Base-by-base conservation (phyloP, 2,113 vertebrate species). In the Mohoua ochrocephala region DNA sequence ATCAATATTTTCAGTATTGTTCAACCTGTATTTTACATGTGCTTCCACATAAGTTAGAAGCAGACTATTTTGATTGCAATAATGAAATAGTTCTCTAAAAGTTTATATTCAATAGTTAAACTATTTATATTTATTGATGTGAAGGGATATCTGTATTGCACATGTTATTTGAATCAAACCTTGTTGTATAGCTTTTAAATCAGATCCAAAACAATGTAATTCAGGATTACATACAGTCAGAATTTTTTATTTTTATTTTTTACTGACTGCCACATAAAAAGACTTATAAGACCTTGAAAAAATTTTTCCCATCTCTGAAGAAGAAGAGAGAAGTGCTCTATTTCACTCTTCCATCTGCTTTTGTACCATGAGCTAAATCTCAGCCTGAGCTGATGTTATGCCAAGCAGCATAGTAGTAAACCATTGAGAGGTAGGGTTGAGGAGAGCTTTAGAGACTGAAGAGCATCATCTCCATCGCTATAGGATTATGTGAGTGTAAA, bases 171-270 rank as follows among this genome's bases (percentile, higher is more conserved):
- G 83, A 89, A 91, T 95, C 80, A 93, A 90, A 49, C 60, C 19
- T 95, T 52, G n/a, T 37, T 49, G 31, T 49, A 64, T 60, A 84
- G 44, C 56, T 96, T 94, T 93, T 35, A 92, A 87, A 93, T 94
- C 73, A 84, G n/a, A 82, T 95, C 76, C 77, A 84, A 93, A 89
- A 91, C 73, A 84, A 71, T 63, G 65, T 95, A 87, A 96, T 91
- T 95, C 21, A 3, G 92, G 73, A 94, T 93, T 95, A 94, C 71
- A 52, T 45, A 56, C 16, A 15, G 41, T 68, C 17, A 6, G 77
- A 91, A 76, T 84, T 64, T 94, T 75, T 94, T 91, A 64, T 86
- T 94, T 95, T 86, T 92, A 74, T 74, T 92, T 88, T 96, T 96
- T 95, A 95, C 61, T 69, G 81, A 73, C 81, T 91, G 78, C 56